These are phyloP conservation scores for Neopipo cinnamomea DNA, from an alignment of 2,113 vertebrate species.

Conservation along the genomic window DNA sequence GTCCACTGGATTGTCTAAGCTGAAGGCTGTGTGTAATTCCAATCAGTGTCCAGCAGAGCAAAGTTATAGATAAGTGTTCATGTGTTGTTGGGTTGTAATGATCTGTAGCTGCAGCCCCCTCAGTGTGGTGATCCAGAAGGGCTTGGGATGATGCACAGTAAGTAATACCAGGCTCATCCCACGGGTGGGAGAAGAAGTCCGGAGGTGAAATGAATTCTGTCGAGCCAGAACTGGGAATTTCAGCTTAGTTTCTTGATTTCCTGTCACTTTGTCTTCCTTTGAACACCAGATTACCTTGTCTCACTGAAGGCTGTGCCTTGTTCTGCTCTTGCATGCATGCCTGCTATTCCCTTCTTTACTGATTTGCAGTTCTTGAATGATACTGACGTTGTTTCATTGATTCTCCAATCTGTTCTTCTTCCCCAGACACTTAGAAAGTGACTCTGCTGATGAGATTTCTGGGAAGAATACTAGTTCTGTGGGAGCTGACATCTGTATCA, in stretches of 20 bases:
- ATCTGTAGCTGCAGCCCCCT: not conserved
- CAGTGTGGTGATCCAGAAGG: not conserved
- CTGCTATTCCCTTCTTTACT: not conserved
- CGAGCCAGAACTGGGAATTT: not conserved
- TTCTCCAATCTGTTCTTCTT: not conserved
- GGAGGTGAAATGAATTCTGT: not conserved
- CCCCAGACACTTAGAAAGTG: not conserved
- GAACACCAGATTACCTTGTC: not conserved
- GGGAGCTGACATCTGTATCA: not conserved
- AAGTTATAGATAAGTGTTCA: not conserved
- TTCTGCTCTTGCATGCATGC: not conserved
- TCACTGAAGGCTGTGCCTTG: not conserved
- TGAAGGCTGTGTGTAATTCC: not conserved
- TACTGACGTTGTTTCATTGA: not conserved
- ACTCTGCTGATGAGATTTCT: not conserved
- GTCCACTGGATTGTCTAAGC: not conserved
- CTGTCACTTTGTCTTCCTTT: not conserved
- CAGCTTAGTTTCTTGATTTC: not conserved
- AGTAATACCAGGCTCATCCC: not conserved
- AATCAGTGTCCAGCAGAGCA: not conserved
- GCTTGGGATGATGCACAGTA: not conserved
- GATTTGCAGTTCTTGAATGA: not conserved
- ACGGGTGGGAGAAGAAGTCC: not conserved
- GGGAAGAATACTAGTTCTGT: not conserved
- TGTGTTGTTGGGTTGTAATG: not conserved